These are phyloP conservation scores for Drosophila rellima DNA, from an alignment of 2,888 invertebrate species.

Conservation along the genomic window DNA sequence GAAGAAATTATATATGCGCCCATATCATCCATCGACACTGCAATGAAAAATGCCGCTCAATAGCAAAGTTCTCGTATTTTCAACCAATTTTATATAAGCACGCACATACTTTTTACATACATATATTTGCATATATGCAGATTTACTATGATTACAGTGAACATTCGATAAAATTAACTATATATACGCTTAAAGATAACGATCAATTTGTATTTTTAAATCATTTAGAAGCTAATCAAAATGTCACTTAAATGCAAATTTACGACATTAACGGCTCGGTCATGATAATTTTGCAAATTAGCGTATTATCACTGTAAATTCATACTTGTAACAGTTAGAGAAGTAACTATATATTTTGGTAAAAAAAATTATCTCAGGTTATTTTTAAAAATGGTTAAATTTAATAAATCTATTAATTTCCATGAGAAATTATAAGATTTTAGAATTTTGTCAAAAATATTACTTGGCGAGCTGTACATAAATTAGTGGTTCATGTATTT, in stretches of 20 bases:
- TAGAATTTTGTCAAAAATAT: not conserved
- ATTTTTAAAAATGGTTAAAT: no score
- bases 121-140: slow-evolving; percentile 1
- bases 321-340: not conserved
- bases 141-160: slow-evolving; percentile 1
- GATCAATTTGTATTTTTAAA: not conserved
- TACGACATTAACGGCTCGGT: not conserved
- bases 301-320: slow-evolving; percentile 1
- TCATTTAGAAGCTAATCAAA: not conserved
- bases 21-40: no score
- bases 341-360: no score
- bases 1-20: no score
- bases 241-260: slow-evolving; percentile 4
- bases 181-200: not conserved
- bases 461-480: not conserved
- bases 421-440: no score
- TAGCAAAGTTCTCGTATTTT: slow-evolving; percentile 26
- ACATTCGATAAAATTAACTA: not conserved
- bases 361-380: no score
- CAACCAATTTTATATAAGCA: slow-evolving; percentile 25
- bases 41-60: slow-evolving; percentile 27
- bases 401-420: no score
- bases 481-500: not conserved
- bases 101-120: slow-evolving; percentile 7
- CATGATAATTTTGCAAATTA: slow-evolving; percentile 9